Percentiles rank a stretch among this genome's conserved stretches.
Conservation (phyloP, 2,888 invertebrate species). For the Tholera decimalis region DNA sequence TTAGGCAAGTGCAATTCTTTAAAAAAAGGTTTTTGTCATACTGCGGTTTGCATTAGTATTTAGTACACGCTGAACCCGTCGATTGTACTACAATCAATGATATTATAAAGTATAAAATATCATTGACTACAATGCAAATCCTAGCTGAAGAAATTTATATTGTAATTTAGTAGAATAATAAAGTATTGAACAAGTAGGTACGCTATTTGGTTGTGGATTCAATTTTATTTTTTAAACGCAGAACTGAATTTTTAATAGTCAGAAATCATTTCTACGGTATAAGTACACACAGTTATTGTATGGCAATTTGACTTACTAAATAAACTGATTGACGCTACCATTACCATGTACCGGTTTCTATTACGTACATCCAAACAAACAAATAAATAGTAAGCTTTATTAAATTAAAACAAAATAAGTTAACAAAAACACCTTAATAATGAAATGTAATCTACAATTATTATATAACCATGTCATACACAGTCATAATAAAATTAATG, state of each 20-base stretch:
- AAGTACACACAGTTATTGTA: too few relatives aligned
- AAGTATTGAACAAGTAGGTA: not conserved
- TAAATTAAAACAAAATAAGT: slow-evolving; percentile 18
- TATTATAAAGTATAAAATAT: too few relatives aligned
- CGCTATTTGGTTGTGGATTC: too few relatives aligned
- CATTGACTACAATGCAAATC: slow-evolving; percentile 1
- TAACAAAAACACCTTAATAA: slow-evolving; percentile 1
- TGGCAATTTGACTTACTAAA: too few relatives aligned
- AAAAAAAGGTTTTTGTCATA: too few relatives aligned
- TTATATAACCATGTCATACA: slow-evolving; percentile 12
- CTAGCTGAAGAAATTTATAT: not conserved
- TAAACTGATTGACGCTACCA: not conserved
- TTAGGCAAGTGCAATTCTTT: too few relatives aligned
- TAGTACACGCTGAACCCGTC: too few relatives aligned
- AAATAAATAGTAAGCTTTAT: slow-evolving; percentile 22
- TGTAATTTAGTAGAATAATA: not conserved
- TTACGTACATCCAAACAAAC: slow-evolving; percentile 3
- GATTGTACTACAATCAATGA: too few relatives aligned
- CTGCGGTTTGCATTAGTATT: too few relatives aligned
- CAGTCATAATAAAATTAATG: slow-evolving; percentile 1
- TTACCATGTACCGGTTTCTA: not conserved
- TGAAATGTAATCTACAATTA: not conserved
- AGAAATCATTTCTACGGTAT: too few relatives aligned
- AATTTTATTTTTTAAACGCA: too few relatives aligned
- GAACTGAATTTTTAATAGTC: too few relatives aligned